Conservation (phyloP, 2,888 invertebrate genomes). For the Lasioglossum zephyrum region DNA sequence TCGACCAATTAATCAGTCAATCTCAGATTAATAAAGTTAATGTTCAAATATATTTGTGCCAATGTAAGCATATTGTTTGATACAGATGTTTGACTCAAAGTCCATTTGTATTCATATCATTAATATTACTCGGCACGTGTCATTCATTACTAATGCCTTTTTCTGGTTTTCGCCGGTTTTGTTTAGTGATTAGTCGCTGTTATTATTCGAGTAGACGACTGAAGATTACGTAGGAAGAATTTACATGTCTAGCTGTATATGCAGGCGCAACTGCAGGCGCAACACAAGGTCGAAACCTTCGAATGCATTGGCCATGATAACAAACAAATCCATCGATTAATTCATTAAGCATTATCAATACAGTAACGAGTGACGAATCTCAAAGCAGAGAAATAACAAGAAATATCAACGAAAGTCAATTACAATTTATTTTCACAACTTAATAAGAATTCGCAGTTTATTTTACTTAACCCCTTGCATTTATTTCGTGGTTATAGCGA, state of each 20-base stretch:
- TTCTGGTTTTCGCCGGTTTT: not conserved
- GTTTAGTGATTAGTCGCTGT: not conserved
- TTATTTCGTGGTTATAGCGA: no score
- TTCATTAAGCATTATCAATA: not conserved
- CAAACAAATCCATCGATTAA: not conserved
- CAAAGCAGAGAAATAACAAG: not conserved
- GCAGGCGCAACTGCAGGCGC: not conserved
- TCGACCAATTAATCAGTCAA: not conserved
- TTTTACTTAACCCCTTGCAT: no score
- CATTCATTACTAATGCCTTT: not conserved
- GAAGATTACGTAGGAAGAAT: conserved; percentile 25
- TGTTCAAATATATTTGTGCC: not conserved
- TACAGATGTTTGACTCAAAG: not conserved
- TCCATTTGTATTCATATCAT: not conserved
- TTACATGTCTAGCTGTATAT: conserved; percentile 12
- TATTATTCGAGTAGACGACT: conserved; percentile 10
- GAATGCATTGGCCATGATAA: not conserved
- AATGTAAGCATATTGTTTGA: not conserved
- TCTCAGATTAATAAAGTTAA: not conserved
- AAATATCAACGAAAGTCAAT: not conserved
- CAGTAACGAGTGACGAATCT: not conserved
- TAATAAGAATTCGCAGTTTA: no score
- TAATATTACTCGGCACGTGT: not conserved
- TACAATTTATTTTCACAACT: not conserved
- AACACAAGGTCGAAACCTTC: conserved; percentile 22